Evolutionary conservation across 2,113 vertebrate species (phyloP), one percentile per base, ranked within the genome.

Genomic region (Sinocyclocheilus anshuiensis): DNA sequence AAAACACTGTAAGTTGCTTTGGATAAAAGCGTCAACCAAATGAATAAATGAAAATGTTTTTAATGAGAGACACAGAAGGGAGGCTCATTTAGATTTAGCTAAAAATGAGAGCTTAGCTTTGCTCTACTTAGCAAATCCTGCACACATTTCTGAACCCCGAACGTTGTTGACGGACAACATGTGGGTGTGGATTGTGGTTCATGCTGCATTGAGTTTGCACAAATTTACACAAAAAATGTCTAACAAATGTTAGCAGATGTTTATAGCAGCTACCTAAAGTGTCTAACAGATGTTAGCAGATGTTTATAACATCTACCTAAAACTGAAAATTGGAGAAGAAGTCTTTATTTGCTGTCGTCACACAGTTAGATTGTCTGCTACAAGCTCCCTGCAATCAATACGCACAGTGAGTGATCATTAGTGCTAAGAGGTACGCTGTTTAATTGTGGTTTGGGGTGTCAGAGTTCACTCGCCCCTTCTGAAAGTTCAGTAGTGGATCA

Each of bases 41-140:
- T 59, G 6, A 65, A 81, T 65, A 65, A 24, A 45, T 72, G 1
- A 16, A 81, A 65, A 65, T 76, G 55, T 55, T 53, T 59, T 81
- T 45, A 81, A 81, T n/a, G 36, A 65, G 39, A 48, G 22, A 24
- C 22, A n/a, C 39, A 48, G n/a, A 26, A 65, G 13, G 4, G 15
- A 48, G 50, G 53, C 69, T 81, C 59, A 48, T 65, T 65, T 24
- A 45, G 36, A 45, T 65, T 65, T 65, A 9, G 36, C 36, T 65
- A 81, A 81, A 42, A 81, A 63, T 65, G 22, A 65, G 59, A 65
- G 78, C 59, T 81, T 81, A 81, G 36, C 78, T 81, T 42, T 81
- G 78, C 59, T 81, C 78, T 81, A 81, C 78, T 81, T 65, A 65
- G 45, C 79, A 81, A 81, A 81, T 81, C 79, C 79, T 65, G 72